Percentiles rank a stretch among this genome's conserved stretches.
Evolutionary conservation across 2,113 vertebrate genomes (phyloP).

Genomic region (Podocnemis expansa): DNA sequence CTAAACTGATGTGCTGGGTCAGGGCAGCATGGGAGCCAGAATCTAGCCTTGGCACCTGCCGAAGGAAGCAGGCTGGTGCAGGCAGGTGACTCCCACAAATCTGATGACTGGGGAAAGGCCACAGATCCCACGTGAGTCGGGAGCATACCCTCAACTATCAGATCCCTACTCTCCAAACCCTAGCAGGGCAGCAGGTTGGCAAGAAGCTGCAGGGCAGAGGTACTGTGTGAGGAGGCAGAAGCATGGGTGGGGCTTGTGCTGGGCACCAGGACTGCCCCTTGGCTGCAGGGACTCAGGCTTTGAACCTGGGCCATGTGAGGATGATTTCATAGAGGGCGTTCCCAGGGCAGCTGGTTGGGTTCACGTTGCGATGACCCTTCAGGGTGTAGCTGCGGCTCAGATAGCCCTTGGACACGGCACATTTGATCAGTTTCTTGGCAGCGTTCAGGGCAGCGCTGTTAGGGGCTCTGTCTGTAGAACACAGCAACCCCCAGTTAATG

Average conservation of each 20-base stretch:
- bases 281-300: not conserved
- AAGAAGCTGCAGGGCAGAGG: not conserved
- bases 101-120: too few species aligned
- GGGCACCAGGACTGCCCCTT: not conserved
- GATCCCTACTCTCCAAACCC: too few species aligned
- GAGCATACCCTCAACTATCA: not conserved
- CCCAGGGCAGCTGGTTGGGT: conserved; percentile 6
- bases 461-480: not conserved
- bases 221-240: not conserved
- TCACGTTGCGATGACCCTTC: conserved; percentile 37
- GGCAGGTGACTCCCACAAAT: not conserved
- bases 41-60: not conserved
- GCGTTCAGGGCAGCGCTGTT: not conserved
- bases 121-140: too few species aligned
- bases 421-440: conserved; percentile 1
- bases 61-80: too few species aligned
- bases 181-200: too few species aligned
- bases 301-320: conserved; percentile 9
- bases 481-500: not conserved
- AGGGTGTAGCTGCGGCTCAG: conserved; percentile 17
- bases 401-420: not conserved
- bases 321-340: conserved; percentile 9
- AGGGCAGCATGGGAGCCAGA: not conserved
- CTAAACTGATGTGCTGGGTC: not conserved
- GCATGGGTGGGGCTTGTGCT: accelerated